These are phyloP conservation scores for Sebastes fasciatus DNA, from an alignment of 2,113 vertebrate species.

Conservation along the genomic window DNA sequence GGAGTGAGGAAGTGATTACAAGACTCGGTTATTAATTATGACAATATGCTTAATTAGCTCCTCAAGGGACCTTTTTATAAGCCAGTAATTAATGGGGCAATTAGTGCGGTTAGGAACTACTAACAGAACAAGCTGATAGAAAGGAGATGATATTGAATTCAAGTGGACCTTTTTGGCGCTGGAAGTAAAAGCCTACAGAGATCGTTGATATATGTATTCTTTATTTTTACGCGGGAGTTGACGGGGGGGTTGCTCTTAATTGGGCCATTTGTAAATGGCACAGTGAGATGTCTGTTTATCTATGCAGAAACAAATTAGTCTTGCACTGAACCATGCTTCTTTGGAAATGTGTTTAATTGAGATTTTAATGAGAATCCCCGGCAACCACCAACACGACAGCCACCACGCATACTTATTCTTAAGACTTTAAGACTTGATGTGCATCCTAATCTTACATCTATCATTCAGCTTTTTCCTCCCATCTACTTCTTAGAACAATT, in stretches of 20 bases:
- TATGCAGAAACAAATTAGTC: constrained; percentile 70
- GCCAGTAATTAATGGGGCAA: constrained; percentile 51
- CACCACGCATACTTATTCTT: constrained; percentile 29
- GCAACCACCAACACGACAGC: constrained; percentile 32
- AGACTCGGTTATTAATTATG: constrained; percentile 53
- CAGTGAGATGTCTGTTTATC: constrained; percentile 72
- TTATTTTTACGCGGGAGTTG: background rate
- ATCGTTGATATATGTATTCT: background rate
- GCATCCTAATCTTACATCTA: constrained; percentile 30
- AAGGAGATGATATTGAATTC: constrained; percentile 30
- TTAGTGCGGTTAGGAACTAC: constrained; percentile 32
- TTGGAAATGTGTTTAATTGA: constrained; percentile 73
- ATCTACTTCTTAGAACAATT: constrained; percentile 14
- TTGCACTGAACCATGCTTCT: constrained; percentile 63
- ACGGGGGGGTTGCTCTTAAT: constrained; percentile 38
- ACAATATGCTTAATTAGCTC: constrained; percentile 58
- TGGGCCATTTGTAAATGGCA: constrained; percentile 68
- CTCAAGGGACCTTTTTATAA: constrained; percentile 45
- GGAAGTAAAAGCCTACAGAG: background rate
- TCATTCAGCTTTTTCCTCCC: background rate
- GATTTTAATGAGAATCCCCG: constrained; percentile 72
- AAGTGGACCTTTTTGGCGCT: constrained; percentile 25
- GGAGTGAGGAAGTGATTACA: constrained; percentile 22
- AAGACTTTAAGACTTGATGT: constrained; percentile 11
- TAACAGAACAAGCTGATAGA: constrained; percentile 28